Conservation (phyloP, 2,888 invertebrate genomes). For the Ceraclea dissimilis region DNA sequence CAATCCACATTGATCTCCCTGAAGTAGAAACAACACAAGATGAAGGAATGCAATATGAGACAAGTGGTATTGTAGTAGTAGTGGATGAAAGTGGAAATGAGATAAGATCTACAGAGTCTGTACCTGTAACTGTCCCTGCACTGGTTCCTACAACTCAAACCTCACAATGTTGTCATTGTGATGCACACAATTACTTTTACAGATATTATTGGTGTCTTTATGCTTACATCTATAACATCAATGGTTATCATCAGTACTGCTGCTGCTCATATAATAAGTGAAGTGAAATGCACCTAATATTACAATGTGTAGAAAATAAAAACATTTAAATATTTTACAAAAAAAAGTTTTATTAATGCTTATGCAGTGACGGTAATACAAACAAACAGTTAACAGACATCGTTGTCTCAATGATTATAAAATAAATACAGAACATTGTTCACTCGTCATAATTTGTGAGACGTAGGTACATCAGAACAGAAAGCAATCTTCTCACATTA, state of each 20-base stretch:
- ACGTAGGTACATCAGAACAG: too few relatives aligned
- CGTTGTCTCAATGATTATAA: too few relatives aligned
- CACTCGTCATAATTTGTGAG: too few relatives aligned
- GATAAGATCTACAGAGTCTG: not conserved
- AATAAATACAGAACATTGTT: too few relatives aligned
- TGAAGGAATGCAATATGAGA: not conserved
- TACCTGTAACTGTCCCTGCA: not conserved
- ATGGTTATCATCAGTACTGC: constrained; percentile 2
- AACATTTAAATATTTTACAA: too few relatives aligned
- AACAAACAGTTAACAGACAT: too few relatives aligned
- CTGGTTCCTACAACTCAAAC: not conserved
- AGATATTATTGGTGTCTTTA: constrained; percentile 13
- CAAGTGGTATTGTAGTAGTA: not conserved
- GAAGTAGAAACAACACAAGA: not conserved
- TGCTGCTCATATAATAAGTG: not conserved
- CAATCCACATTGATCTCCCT: not conserved
- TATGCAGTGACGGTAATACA: too few relatives aligned
- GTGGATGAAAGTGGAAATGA: not conserved
- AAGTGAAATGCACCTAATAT: not conserved
- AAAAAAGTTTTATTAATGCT: too few relatives aligned
- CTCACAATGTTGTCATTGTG: not conserved
- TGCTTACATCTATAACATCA: not conserved
- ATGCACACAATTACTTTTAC: constrained; percentile 4
- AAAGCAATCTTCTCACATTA: too few relatives aligned
- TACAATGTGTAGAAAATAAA: too few relatives aligned